Evolutionary conservation across 1,140 invertebrate genomes (phyloP), one percentile per base, ranked within the genome.

Genomic region (Drosophila repleta): DNA sequence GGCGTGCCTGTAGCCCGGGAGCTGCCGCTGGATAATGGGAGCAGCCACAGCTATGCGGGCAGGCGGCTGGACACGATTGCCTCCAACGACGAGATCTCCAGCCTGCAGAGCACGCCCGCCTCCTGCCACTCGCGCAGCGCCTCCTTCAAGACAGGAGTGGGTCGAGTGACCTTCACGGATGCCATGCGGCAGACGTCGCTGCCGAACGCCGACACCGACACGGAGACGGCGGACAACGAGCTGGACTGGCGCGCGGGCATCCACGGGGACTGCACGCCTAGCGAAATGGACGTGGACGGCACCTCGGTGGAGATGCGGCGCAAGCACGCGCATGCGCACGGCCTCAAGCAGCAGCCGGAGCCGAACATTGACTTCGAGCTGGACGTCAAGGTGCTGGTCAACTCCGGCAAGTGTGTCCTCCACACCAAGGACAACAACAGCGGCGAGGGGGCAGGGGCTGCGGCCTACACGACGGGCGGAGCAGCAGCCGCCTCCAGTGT

Each of bases 351-450:
- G 68, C 94, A 96, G 67, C 94, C 96, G 48, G 98, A 99, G 89
- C 98, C 98, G 0, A 98, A 97, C 83, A 97, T 99, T 67, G 98
- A 99, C 92, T 97, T 99, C 91, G 97, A 99, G 91, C 93, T 99
- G 69, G 98, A 99, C 92, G 96, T 99, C 0, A 98, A 98, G 93
- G 97, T 99, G 29, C 95, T 98, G 64, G 98, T 99, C 55, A 98
- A 98, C 90, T 98, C 97, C 79, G 98, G 98, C 1, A 98, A 99
- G 92, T 99, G 98, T 93, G 97, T 98, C 24, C 93, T 99, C 3
- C 98, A 99, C 92, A 98, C 98, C 0, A 98, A 98, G 92, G 96
- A 98, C 90, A 67, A 72, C n/a, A 39, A 43, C 5, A 92, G 92
- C 0, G 94, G 93, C 66, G 96, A 97, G 41, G 96, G 97, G 52